Evolutionary conservation across 2,113 vertebrate species (phyloP), one percentile per base, ranked within the genome.

Genomic region (Sebastes fasciatus): DNA sequence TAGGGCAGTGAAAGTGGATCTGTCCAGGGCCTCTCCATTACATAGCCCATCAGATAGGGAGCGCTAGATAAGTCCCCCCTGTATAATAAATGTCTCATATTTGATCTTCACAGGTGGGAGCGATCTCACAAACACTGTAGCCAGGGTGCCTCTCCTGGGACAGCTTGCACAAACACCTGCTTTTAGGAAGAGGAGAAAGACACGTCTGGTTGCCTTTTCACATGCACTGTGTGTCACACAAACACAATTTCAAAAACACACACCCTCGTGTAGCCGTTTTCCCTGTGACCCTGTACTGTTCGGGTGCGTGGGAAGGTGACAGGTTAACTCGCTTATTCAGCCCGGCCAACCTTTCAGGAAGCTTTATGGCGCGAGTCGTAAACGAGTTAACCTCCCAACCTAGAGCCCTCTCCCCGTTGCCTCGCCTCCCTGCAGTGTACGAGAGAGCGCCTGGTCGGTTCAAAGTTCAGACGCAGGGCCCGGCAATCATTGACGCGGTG

Each of bases 51-150:
- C 94, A 93, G 94, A 95, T 94, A 95, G 93, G 87, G 87, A 84
- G 77, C 58, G 62, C 71, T 80, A 92, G 91, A 95, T 94, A 95
- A 95, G 93, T 95, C 93, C 90, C 93, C 91, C 83, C 88, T 89
- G 93, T 93, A 91, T 93, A 95, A 95, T 94, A 94, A 95, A 94
- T 93, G 89, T 85, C 91, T 93, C 93, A 93, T 93, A 95, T 94
- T 95, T 94, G 92, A 95, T 94, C 94, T 95, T 93, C 93, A 94
- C 93, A 94, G 94, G 92, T 95, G 89, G 92, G 94, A 93, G 81
- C 78, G 86, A 90, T 94, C 91, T 90, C 93, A 91, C 90, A 90
- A 34, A 80, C 86, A 70, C 62, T 52, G 66, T 65, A 81, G 89
- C 84, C 83, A 13, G 40, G 65, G 19, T 62, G 83, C 60, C 89